Evolutionary conservation across 2,888 invertebrate species (phyloP).

Genomic region (Cactoblastis cactorum): DNA sequence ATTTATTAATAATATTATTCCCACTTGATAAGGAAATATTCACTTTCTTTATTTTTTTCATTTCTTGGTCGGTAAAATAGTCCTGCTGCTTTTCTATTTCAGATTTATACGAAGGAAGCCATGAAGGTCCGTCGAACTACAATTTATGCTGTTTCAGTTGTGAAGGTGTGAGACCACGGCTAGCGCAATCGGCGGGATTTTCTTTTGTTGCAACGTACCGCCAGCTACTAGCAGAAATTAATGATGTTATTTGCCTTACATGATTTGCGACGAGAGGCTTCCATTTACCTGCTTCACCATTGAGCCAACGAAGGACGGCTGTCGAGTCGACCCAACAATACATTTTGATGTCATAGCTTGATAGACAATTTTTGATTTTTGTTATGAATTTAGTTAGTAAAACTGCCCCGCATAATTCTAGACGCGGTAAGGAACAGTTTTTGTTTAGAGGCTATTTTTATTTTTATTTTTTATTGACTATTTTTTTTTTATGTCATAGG

Average conservation of each 20-base stretch:
- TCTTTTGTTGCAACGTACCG: slow-evolving; percentile 18
- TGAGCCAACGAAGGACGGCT: slow-evolving; percentile 21
- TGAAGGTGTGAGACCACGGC: slow-evolving; percentile 14
- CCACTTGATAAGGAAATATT: background rate
- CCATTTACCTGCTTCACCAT: slow-evolving; percentile 18
- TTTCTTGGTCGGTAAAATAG: slow-evolving; percentile 3
- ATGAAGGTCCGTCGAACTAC: slow-evolving; percentile 24
- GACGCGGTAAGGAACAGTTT: background rate
- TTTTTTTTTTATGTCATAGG: too few relatives aligned
- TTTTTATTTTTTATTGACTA: too few relatives aligned
- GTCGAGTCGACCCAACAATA: slow-evolving; percentile 14
- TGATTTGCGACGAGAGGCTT: slow-evolving; percentile 23
- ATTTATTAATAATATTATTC: background rate
- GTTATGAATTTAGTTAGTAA: background rate
- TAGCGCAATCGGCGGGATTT: slow-evolving; percentile 22
- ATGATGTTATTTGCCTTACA: slow-evolving; percentile 15
- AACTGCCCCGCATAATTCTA: background rate
- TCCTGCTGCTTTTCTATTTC: background rate
- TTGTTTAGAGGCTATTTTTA: background rate
- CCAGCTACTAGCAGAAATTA: slow-evolving; percentile 18
- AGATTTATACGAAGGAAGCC: slow-evolving; percentile 13
- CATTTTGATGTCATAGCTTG: background rate
- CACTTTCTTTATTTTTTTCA: slow-evolving; percentile 9
- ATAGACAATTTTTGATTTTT: background rate
- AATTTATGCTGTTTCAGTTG: slow-evolving; percentile 16